Conservation (phyloP, 2,797 vertebrate species). For the Mallotus villosus region DNA sequence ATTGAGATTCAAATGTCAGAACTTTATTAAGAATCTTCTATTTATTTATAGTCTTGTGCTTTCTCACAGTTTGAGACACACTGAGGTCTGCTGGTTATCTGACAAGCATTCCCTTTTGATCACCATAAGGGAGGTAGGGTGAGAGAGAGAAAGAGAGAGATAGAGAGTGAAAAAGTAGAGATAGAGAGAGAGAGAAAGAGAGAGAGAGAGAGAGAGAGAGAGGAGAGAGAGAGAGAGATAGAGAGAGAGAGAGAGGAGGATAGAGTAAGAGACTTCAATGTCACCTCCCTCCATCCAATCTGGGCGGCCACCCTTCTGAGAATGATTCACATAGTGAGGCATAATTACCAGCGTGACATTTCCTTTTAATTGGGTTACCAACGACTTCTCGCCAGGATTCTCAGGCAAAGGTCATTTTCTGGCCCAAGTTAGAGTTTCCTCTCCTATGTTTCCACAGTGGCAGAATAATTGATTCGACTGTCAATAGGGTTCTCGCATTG, state of each 20-base stretch:
- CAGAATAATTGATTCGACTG: conserved; percentile 46
- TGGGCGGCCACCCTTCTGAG: conserved; percentile 41
- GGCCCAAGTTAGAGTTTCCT: conserved; percentile 64
- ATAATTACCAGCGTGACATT: conserved; percentile 81
- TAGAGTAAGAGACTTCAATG: conserved; percentile 48
- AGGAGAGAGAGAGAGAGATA: neutral
- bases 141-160: conserved; percentile 14
- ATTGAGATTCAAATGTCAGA: conserved; percentile 2
- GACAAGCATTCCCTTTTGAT: conserved; percentile 56
- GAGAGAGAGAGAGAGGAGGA: neutral
- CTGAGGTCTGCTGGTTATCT: neutral
- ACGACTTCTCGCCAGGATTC: conserved; percentile 63
- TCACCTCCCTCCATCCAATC: conserved; percentile 43
- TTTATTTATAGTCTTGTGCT: neutral
- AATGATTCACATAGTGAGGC: conserved; percentile 70
- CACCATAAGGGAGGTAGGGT: conserved; percentile 46
- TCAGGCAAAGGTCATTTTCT: conserved; percentile 77
- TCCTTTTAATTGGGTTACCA: conserved; percentile 81
- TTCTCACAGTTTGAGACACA: no score
- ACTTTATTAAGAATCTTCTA: neutral
- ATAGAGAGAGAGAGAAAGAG: conserved; percentile 9
- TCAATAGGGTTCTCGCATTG: conserved; percentile 35
- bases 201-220: neutral
- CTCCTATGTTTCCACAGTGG: conserved; percentile 45
- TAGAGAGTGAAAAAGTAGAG: neutral